Conservation (phyloP, 2,888 invertebrate species). For the Fragum fragum region DNA sequence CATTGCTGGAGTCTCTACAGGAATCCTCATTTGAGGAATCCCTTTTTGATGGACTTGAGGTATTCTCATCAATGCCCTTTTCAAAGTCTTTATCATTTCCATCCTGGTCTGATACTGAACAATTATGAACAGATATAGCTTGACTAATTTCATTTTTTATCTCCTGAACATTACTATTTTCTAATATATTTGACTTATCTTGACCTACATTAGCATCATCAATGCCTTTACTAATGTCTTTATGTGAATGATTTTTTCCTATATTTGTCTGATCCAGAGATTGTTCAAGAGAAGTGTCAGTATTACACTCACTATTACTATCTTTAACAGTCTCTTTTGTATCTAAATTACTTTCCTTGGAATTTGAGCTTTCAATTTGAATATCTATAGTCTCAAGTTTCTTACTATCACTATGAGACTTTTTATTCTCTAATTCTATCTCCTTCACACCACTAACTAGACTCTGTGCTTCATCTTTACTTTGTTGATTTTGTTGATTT, state of each 20-base stretch:
- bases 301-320: too few relatives aligned
- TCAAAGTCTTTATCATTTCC: constrained; percentile 12
- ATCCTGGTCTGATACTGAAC: not conserved
- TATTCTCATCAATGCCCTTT: too few relatives aligned
- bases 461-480: too few relatives aligned
- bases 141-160: not conserved
- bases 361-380: not conserved
- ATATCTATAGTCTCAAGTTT: not conserved
- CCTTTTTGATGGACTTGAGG: too few relatives aligned
- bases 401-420: not conserved
- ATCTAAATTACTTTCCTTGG: not conserved
- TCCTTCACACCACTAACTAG: not conserved
- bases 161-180: too few relatives aligned
- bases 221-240: not conserved
- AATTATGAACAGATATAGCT: not conserved
- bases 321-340: not conserved
- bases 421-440: not conserved
- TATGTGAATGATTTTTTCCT: not conserved
- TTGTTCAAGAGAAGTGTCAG: not conserved
- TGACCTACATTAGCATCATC: too few relatives aligned
- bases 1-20: too few relatives aligned
- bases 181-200: too few relatives aligned
- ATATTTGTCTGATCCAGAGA: too few relatives aligned
- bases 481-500: too few relatives aligned
- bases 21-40: too few relatives aligned